These are phyloP conservation scores for Prorops nasuta DNA, from an alignment of 1,140 invertebrate genomes.

Conservation along the genomic window DNA sequence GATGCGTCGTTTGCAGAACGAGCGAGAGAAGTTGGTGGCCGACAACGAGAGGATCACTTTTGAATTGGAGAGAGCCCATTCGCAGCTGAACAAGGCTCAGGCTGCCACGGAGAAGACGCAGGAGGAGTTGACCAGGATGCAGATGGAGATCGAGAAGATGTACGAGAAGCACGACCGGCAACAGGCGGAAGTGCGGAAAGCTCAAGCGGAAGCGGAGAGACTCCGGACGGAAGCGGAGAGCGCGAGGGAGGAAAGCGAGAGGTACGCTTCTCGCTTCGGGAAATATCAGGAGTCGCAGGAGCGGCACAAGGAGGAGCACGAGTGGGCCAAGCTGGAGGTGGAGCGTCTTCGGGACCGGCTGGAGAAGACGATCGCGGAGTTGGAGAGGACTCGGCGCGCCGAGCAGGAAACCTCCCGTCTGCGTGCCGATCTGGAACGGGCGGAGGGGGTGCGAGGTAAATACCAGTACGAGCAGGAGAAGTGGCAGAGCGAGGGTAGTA, in stretches of 20 bases:
- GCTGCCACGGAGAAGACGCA: slow-evolving; percentile 83
- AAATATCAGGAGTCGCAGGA: slow-evolving; percentile 78
- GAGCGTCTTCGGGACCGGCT: slow-evolving; percentile 79
- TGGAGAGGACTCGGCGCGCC: slow-evolving; percentile 70
- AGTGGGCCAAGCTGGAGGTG: slow-evolving; percentile 76
- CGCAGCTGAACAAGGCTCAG: slow-evolving; percentile 79
- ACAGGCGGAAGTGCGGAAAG: slow-evolving; percentile 76
- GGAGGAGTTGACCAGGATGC: slow-evolving; percentile 81
- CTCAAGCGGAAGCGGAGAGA: slow-evolving; percentile 74
- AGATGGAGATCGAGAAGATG: slow-evolving; percentile 86
- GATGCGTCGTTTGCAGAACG: slow-evolving; percentile 74
- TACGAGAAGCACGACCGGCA: slow-evolving; percentile 86
- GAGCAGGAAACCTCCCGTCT: slow-evolving; percentile 67
- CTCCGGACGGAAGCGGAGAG: slow-evolving; percentile 69
- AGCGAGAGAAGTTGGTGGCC: slow-evolving; percentile 81
- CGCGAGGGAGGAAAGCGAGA: slow-evolving; percentile 68
- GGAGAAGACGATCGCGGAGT: slow-evolving; percentile 76
- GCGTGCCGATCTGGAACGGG: slow-evolving; percentile 71
- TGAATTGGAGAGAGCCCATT: slow-evolving; percentile 80
- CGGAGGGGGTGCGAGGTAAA: slow-evolving; percentile 78
- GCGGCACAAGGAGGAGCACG: slow-evolving; percentile 74
- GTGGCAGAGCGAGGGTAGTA: slow-evolving; percentile 60
- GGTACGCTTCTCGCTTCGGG: slow-evolving; percentile 72
- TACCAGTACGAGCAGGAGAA: slow-evolving; percentile 87
- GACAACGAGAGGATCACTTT: slow-evolving; percentile 83